phyloP scores from a whole-genome alignment of 2,888 invertebrate species.

The Pristionchus exspectatus region DNA sequence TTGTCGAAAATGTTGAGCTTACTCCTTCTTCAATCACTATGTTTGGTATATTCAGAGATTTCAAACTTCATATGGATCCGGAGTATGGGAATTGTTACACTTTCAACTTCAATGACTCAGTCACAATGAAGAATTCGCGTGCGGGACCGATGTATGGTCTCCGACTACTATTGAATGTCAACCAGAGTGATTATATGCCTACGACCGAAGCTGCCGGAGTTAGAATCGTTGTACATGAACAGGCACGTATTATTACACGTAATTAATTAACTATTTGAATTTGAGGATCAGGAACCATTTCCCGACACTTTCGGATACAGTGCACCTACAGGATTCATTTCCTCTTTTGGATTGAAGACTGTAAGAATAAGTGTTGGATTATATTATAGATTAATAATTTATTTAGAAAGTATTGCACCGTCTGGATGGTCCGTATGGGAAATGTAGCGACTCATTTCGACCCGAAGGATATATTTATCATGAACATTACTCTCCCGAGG shows the following conservation, averaged over 20 bases:
- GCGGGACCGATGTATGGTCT: slow-evolving; percentile 75
- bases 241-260: slow-evolving; percentile 55
- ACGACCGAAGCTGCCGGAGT: slow-evolving; percentile 79
- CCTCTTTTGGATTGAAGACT: slow-evolving; percentile 79
- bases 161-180: slow-evolving; percentile 77
- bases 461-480: slow-evolving; percentile 78
- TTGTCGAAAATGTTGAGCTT: too few species aligned
- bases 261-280: background rate
- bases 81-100: slow-evolving; percentile 79
- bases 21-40: too few species aligned
- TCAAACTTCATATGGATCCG: slow-evolving; percentile 78
- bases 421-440: slow-evolving; percentile 76
- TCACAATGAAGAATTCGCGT: slow-evolving; percentile 57
- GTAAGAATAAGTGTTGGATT: slow-evolving; percentile 58
- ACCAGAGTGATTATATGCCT: slow-evolving; percentile 78
- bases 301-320: slow-evolving; percentile 79
- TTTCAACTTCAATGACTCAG: slow-evolving; percentile 78
- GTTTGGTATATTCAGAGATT: slow-evolving; percentile 70
- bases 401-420: slow-evolving; percentile 76
- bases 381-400: too few species aligned
- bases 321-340: slow-evolving; percentile 78
- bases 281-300: slow-evolving; percentile 77
- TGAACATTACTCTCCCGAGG: slow-evolving; percentile 78
- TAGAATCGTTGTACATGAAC: slow-evolving; percentile 72
- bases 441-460: slow-evolving; percentile 76